Conservation (phyloP, 2,113 vertebrate species). For the Gallinago media region DNA sequence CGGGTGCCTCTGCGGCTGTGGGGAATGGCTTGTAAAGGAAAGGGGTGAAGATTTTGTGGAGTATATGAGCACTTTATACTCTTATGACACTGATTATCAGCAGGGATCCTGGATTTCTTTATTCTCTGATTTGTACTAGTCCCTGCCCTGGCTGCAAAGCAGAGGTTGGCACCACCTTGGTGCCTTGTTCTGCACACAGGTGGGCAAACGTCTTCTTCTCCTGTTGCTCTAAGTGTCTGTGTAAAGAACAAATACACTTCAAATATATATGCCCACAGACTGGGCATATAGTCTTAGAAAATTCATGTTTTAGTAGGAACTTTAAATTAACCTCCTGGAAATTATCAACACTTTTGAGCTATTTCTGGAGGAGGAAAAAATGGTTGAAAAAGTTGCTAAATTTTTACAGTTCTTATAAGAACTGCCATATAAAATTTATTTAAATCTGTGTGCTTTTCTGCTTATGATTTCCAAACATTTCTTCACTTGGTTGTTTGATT, state of each 20-base stretch:
- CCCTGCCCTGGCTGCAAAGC: background rate
- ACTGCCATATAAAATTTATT: background rate
- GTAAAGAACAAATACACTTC: background rate
- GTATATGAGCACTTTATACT: background rate
- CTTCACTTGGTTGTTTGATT: fast-evolving
- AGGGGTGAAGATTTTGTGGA: background rate
- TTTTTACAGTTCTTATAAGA: background rate
- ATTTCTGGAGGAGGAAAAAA: background rate
- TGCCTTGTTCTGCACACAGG: background rate
- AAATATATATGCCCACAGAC: background rate
- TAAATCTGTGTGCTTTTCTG: background rate
- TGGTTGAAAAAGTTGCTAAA: background rate
- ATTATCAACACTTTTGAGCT: background rate
- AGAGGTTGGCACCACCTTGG: fast-evolving
- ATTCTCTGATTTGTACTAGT: background rate
- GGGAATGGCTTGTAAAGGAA: background rate
- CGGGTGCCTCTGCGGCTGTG: background rate
- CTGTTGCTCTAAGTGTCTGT: background rate
- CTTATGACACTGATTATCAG: background rate
- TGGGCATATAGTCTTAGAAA: background rate
- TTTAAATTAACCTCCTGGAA: background rate
- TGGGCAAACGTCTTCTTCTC: background rate
- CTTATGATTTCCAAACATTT: background rate
- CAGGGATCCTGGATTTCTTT: background rate
- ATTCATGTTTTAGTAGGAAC: background rate